phyloP scores from a whole-genome alignment of 1,140 invertebrate species.

The Ectropis grisescens region DNA sequence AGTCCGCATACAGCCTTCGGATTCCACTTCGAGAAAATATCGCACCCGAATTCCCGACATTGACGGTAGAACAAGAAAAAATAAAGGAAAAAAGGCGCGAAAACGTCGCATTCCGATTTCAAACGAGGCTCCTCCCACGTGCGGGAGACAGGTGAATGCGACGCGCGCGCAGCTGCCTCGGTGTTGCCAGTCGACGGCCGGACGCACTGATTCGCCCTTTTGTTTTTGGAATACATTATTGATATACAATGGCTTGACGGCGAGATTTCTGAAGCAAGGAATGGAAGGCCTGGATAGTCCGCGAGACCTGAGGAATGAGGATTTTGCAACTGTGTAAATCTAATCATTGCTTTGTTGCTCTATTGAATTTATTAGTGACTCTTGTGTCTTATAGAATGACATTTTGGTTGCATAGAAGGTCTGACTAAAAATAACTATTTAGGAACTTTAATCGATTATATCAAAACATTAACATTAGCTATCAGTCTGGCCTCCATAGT shows the following conservation, averaged over 20 bases:
- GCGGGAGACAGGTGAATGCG: constrained; percentile 54
- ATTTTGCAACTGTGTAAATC: constrained; percentile 17
- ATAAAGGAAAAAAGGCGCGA: constrained; percentile 42
- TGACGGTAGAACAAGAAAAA: constrained; percentile 33
- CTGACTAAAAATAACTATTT: too few relatives aligned
- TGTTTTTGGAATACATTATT: constrained; percentile 49
- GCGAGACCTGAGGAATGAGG: too few relatives aligned
- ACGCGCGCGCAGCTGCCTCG: constrained; percentile 33
- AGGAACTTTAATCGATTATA: too few relatives aligned
- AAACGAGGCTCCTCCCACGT: constrained; percentile 35
- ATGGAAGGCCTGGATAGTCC: too few relatives aligned
- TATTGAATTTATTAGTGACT: too few relatives aligned
- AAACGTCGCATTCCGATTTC: constrained; percentile 29
- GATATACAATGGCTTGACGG: constrained; percentile 40
- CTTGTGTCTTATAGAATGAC: too few relatives aligned
- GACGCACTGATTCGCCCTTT: constrained; percentile 33
- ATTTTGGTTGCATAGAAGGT: too few relatives aligned
- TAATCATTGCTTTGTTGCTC: too few relatives aligned
- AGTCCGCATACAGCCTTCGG: constrained; percentile 39
- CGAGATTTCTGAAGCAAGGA: constrained; percentile 8
- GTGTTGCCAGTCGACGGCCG: constrained; percentile 1
- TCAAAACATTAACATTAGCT: too few relatives aligned
- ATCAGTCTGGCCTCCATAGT: too few relatives aligned
- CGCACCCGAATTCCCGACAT: constrained; percentile 55
- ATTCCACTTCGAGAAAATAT: constrained; percentile 58